Evolutionary conservation across 2,888 invertebrate species (phyloP), one percentile per base, ranked within the genome.

Genomic region (Ceratothoa steindachneri): DNA sequence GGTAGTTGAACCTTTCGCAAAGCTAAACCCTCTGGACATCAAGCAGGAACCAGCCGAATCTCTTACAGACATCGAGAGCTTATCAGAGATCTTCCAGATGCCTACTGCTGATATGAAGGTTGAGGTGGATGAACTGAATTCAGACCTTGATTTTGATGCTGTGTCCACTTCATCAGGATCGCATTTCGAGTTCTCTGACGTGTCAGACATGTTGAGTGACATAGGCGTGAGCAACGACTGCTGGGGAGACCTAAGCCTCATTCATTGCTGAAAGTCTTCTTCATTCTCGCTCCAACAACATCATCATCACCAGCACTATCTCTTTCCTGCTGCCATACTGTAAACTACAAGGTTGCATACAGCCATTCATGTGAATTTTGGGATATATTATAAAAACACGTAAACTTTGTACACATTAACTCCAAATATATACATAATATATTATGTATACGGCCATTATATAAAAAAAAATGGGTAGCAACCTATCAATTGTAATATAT

Each of bases 101-200:
- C 75, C 75, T 41, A 69, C 72, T 30, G 55, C 12, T n/a, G 76
- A 80, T 52, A 74, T 80, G 67, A 77, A 80, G 31, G 74, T 77
- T 52, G 77, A 77, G 67, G 76, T 80, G 28, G 77, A 80, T 29
- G 74, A 75, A 73, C 68, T 80, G 24, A 77, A 74, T 52, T 74
- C 80, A 22, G 80, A 78, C 55, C 74, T 80, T 29, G 80, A 77
- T 60, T 76, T 80, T 52, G 80, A 80, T 60, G 75, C 80, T 12
- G 80, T 80, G 24, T 75, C 80, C 66, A 80, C 77, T 12, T 77
- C 77, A 24, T 75, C 75, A 51, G 80, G 80, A 51, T 80, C 80
- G 31, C 80, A 80, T 70, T 77, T 80, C 60, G 80, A 80, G 73
- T 80, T 80, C 71, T 77, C 77, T 22, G 77, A 80, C 66, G 80